Conservation (phyloP, 1,140 invertebrate genomes). For the Yoshiicerus persimilis region DNA sequence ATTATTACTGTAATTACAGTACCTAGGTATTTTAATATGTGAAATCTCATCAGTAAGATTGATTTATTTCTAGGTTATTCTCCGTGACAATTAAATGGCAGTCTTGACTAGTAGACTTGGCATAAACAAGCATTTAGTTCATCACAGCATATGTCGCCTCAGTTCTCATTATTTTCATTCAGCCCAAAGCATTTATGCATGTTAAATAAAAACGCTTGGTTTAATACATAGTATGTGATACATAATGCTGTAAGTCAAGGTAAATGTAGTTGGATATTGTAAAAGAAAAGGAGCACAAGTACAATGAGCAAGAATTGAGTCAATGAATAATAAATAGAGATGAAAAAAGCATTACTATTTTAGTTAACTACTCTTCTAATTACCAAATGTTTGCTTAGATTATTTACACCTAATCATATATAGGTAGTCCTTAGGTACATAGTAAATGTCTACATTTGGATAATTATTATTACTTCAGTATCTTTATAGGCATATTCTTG, state of each 20-base stretch:
- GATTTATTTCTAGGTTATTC: not conserved
- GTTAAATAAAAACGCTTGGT: too few species aligned
- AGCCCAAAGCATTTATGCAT: not conserved
- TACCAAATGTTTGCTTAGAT: not conserved
- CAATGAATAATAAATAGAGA: not conserved
- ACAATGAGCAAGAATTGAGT: not conserved
- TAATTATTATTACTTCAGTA: too few species aligned
- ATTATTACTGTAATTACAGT: too few species aligned
- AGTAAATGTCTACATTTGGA: too few species aligned
- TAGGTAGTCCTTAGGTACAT: too few species aligned
- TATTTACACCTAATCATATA: not conserved
- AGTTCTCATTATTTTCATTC: not conserved
- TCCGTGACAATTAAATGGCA: not conserved
- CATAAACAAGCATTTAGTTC: not conserved
- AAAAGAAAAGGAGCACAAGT: not conserved
- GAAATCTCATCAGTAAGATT: not conserved
- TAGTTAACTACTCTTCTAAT: too few species aligned
- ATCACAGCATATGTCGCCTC: not conserved
- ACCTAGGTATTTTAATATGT: too few species aligned
- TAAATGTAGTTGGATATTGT: too few species aligned
- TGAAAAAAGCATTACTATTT: not conserved
- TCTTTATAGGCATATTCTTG: too few species aligned
- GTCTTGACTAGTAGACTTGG: not conserved
- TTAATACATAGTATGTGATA: too few species aligned
- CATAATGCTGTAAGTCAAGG: too few species aligned